These are phyloP conservation scores for Drosophila bocki DNA, from an alignment of 1,140 invertebrate species.

Conservation along the genomic window DNA sequence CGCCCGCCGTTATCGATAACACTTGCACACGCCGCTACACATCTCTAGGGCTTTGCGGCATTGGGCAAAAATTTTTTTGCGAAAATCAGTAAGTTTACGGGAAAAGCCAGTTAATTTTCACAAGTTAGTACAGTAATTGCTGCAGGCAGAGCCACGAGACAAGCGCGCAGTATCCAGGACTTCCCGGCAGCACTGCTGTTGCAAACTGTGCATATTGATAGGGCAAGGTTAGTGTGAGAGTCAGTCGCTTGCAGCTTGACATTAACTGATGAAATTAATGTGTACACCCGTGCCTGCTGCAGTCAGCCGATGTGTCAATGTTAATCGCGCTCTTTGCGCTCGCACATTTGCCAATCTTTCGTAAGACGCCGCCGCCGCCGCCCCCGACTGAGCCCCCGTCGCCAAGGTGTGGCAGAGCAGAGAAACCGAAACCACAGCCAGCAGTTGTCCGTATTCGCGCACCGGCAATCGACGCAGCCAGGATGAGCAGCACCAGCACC, in stretches of 20 bases:
- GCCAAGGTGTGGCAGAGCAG: slow-evolving; percentile 74
- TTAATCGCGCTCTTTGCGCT: slow-evolving; percentile 81
- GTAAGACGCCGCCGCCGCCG: slow-evolving; percentile 49
- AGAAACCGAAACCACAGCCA: slow-evolving; percentile 36
- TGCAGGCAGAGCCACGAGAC: slow-evolving; percentile 8
- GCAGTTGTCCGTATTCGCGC: slow-evolving; percentile 10
- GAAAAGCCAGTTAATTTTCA: slow-evolving; percentile 16
- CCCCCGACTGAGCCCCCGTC: slow-evolving; percentile 31
- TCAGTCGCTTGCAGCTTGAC: slow-evolving; percentile 9
- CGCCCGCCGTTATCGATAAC: slow-evolving; percentile 56
- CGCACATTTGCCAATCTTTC: slow-evolving; percentile 77
- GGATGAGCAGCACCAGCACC: slow-evolving; percentile 53
- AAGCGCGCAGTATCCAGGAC: background rate
- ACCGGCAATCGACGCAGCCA: slow-evolving; percentile 14
- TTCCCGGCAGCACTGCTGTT: slow-evolving; percentile 3
- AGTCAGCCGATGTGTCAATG: slow-evolving; percentile 76
- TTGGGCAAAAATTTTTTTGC: slow-evolving; percentile 61
- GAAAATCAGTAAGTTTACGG: slow-evolving; percentile 28
- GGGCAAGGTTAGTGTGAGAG: slow-evolving; percentile 36
- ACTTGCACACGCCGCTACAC: slow-evolving; percentile 50
- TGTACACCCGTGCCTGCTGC: slow-evolving; percentile 40
- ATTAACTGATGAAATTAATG: slow-evolving; percentile 32
- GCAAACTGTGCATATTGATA: slow-evolving; percentile 23
- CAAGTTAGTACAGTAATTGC: background rate
- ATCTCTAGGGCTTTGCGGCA: slow-evolving; percentile 72